Base-by-base conservation (phyloP, 2,113 vertebrate genomes). In the Leptosomus discolor region DNA sequence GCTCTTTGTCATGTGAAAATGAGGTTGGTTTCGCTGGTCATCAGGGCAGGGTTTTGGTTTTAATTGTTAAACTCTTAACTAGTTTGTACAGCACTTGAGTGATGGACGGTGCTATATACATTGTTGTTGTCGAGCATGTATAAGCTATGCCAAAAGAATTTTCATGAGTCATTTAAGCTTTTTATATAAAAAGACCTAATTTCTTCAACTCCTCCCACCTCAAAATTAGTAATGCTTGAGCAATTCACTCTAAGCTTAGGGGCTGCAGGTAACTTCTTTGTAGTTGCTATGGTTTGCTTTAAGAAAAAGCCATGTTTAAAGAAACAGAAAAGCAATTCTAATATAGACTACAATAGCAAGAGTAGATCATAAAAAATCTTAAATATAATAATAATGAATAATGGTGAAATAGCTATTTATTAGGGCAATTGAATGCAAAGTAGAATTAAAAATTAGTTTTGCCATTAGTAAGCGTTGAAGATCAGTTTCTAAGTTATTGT, bases 201-300 rank as follows among this genome's bases (percentile, higher is more conserved):
- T 96, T 97, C 78, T 97, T 93, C 97, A 96, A 76, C 96, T 96
- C 93, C 93, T 97, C 94, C 96, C 87, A 94, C 97, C 90, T 96
- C 70, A 91, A 92, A 95, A 96, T 96, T 95, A 97, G 95, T 94
- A 91, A 83, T 79, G 92, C 96, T 95, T 92, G 74, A 97, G 91
- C 91, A 90, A 58, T 95, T 97, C 74, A 37, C n/a, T 85, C 67
- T 11, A 74, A 95, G 74, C 84, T 94, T 92, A 43, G 57, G 65
- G 77, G 39, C 19, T 85, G 81, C 91, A 89, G 91, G 93, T 90
- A 96, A 87, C 86, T 95, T 95, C 73, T 91, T 90, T 61, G 46
- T 80, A 92, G 95, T 94, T 96, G 97, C 96, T 97, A 95, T 96
- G 96, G 91, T 83, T 96, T 96, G 87, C 84, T 90, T 96, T 92